Conservation (phyloP, 2,113 vertebrate genomes). For the Symphodus melops region DNA sequence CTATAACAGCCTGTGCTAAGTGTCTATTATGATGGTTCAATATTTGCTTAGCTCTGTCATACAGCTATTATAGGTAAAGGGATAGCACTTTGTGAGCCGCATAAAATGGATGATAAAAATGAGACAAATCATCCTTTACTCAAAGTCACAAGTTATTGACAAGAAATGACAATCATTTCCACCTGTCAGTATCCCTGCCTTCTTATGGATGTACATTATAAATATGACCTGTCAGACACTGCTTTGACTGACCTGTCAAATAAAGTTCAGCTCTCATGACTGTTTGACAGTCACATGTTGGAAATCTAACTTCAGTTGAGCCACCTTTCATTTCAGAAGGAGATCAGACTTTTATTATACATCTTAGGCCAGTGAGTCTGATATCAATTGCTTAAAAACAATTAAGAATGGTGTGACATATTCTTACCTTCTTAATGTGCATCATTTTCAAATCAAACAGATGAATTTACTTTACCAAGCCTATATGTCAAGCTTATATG, state of each 20-base stretch:
- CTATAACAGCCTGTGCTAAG: neutral
- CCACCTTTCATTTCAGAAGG: constrained; percentile 10
- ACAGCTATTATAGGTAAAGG: constrained; percentile 8
- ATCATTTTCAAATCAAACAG: too few relatives aligned
- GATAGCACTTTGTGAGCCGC: constrained; percentile 5
- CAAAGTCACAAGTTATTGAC: neutral
- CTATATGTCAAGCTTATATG: too few relatives aligned
- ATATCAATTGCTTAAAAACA: too few relatives aligned
- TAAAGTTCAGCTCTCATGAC: constrained; percentile 11
- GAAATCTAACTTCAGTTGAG: constrained; percentile 16
- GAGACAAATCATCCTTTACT: constrained; percentile 33
- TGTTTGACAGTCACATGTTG: constrained; percentile 20
- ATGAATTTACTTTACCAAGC: too few relatives aligned
- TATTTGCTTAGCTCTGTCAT: constrained; percentile 30
- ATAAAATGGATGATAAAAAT: neutral
- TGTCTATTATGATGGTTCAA: constrained; percentile 20
- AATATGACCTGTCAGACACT: constrained; percentile 50
- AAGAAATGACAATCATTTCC: constrained; percentile 22
- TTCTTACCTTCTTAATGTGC: too few relatives aligned
- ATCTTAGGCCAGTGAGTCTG: neutral
- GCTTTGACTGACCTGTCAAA: constrained; percentile 30
- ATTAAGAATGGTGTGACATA: too few relatives aligned
- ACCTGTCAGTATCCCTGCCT: constrained; percentile 24
- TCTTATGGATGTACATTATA: constrained; percentile 36
- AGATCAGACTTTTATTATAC: neutral